These are phyloP conservation scores for Diadophis punctatus DNA, from an alignment of 2,113 vertebrate species.

Conservation along the genomic window DNA sequence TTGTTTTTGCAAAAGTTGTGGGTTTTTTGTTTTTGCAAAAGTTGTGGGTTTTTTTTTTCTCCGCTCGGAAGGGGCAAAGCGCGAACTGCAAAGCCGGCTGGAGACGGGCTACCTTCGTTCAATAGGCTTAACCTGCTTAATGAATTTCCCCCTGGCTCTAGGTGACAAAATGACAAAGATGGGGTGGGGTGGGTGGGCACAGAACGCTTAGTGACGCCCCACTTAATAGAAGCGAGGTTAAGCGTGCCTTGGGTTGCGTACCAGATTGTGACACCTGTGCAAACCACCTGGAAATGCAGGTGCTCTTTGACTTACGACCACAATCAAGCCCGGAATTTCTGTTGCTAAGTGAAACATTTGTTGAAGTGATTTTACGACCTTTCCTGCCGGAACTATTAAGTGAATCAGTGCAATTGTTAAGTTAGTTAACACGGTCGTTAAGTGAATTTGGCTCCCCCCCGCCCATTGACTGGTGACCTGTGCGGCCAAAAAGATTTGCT, in stretches of 20 bases:
- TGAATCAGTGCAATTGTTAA: no score
- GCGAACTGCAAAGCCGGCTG: neutral
- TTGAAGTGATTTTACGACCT: no score
- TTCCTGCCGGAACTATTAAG: no score
- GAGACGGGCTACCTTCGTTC: neutral
- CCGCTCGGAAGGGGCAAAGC: neutral
- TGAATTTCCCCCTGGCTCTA: neutral
- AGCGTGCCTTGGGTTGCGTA: neutral
- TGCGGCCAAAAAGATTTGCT: no score
- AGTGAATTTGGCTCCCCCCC: no score
- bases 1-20: neutral
- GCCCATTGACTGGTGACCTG: no score
- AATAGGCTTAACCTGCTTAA: neutral
- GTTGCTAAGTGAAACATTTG: no score
- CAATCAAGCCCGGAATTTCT: no score
- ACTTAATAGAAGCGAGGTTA: neutral
- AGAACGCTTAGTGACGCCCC: neutral
- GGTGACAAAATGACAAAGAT: neutral
- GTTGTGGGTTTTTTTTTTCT: neutral
- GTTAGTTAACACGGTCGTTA: no score
- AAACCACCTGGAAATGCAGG: neutral
- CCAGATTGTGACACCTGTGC: neutral
- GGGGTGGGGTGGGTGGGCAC: no score
- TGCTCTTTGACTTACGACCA: rapidly evolving
- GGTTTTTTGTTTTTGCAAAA: neutral